These are phyloP conservation scores for Platysteira castanea DNA, from an alignment of 2,113 vertebrate species.

Conservation along the genomic window DNA sequence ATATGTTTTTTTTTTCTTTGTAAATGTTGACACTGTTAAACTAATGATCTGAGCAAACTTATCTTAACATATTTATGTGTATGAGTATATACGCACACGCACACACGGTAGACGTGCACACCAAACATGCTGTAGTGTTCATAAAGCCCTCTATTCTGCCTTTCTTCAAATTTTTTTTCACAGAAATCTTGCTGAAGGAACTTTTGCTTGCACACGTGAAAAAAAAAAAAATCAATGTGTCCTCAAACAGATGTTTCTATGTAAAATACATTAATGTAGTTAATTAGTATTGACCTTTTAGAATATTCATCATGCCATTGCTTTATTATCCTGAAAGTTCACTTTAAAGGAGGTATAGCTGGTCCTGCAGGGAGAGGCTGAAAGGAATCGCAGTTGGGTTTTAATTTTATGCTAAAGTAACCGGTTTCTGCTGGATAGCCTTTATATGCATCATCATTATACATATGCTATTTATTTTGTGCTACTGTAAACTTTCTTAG, in stretches of 20 bases:
- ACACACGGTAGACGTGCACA: accelerated
- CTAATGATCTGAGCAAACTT: neutral
- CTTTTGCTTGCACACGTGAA: neutral
- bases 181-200: neutral
- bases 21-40: neutral
- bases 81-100: neutral
- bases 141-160: neutral
- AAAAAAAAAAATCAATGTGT: neutral
- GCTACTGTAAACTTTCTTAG: conserved; percentile 33
- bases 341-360: conserved; percentile 36
- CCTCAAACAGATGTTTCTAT: conserved; percentile 33
- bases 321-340: conserved; percentile 53
- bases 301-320: conserved; percentile 62
- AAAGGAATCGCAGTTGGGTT: neutral
- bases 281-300: conserved; percentile 72
- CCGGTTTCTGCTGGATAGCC: conserved; percentile 6
- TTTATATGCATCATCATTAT: conserved; percentile 38
- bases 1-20: neutral
- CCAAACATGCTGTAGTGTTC: neutral
- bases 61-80: neutral
- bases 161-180: neutral
- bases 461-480: conserved; percentile 10
- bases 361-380: conserved; percentile 5
- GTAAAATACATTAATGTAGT: conserved; percentile 62
- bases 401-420: conserved; percentile 55